Evolutionary conservation across 2,113 vertebrate species (phyloP), one percentile per base, ranked within the genome.

Genomic region (Pterocles gutturalis): DNA sequence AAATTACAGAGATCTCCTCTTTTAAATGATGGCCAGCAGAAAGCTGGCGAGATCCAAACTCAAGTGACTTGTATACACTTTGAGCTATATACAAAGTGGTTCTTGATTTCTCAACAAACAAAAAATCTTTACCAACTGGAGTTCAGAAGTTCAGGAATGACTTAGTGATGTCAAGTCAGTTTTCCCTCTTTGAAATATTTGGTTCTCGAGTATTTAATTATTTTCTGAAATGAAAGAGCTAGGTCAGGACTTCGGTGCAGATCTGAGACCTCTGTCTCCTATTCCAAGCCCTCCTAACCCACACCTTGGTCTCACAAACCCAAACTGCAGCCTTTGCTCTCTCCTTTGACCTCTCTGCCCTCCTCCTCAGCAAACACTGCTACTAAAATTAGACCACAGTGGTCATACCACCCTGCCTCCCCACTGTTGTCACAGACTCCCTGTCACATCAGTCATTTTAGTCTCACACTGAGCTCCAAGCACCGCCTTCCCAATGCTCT

Each of bases 331-430:
- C 51, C 73, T 85, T 51, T 69, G 36, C 86, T 77, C 82, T 79
- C 92, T 78, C 48, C 76, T 81, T 28, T 89, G 79, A 94, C 88
- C 92, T 81, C 88, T 70, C 51, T 93, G 87, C 79, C 62, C 82
- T 91, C 58, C 75, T 87, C 67, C 71, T 88, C 67, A 66, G 83
- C 83, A 87, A 89, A 91, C 65, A 87, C 0, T 2, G 10, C 55
- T 58, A n/a, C 93, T 91, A 96, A 96, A 96, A 87, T 93, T 94
- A 94, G 93, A 54, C 38, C 57, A 17, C 67, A 43, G 67, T 33
- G 83, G 79, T 38, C 83, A 67, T 0, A 49, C 38, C 83, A 17
- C 1, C 2, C 46, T 48, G 61, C 83, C 76, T 92, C 93, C 67
- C 58, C 45, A 49, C 22, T 7, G 29, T 1, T 3, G 0, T 46